Evolutionary conservation across 2,888 invertebrate genomes (phyloP), one percentile per base, ranked within the genome.

Genomic region (Gasteruption jaculator): DNA sequence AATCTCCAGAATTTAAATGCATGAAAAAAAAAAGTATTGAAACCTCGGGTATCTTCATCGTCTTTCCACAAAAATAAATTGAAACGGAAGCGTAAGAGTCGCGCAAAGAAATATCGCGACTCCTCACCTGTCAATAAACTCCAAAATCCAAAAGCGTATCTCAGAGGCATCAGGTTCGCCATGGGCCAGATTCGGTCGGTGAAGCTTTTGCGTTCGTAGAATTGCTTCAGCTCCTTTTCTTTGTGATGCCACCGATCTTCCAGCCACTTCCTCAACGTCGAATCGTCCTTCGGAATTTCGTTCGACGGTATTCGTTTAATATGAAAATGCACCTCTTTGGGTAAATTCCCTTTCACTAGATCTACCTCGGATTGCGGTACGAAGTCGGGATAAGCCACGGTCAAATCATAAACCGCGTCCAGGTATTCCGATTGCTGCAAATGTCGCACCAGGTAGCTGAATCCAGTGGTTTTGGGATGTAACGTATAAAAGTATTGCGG

Each of bases 401-500:
- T 89, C 49, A 91, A 76, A 66, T 92, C 91, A 67, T 91, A 90
- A n/a, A 92, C 76, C 1, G 87, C 83, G 46, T 82, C 79, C 37
- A 91, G 70, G 16, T 81, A 81, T 7, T 80, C 72, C 43, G 74
- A 79, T 46, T 74, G 70, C 41, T 80, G 65, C 16, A 79, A 73
- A 46, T 80, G 73, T n/a, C 63, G 58, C 18, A 77, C 77, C 29
- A 85, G 63, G 46, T 76, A 82, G 10, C 75, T 75, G 69, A 84
- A 86, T 2, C 93, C 93, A 0, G 88, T 91, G 5, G 88, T 90
- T 49, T 89, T 81, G 1, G 93, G 92, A 65, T 93, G 91, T 3
- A 93, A 73, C 1, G 89, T 85, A 61, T 83, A 81, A n/a, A 82
- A 75, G 63, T 87, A 91, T 35, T 71, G 69, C 48, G 85, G 83